A percentile compares a stretch with the other conserved stretches of the same genome.
Evolutionary conservation across 35 echinoderm and acorn worm genomes (phyloP).

Genomic region (Eucidaris tribuloides): DNA sequence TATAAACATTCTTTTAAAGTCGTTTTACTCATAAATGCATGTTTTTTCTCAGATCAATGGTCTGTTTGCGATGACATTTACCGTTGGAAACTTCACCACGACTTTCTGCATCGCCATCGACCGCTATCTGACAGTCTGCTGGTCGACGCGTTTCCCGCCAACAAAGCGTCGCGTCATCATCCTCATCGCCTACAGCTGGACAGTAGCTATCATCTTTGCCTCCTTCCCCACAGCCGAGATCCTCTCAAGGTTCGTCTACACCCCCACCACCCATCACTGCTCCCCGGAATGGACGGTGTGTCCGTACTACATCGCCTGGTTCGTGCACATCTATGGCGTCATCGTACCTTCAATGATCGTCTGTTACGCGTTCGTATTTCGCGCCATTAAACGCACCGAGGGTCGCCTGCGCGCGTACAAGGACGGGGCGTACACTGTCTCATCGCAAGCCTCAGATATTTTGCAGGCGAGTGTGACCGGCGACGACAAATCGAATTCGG

Average conservation of each 20-base stretch:
- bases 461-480: background rate
- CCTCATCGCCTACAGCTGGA: background rate
- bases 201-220: background rate
- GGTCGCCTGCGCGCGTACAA: background rate
- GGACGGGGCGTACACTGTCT: background rate
- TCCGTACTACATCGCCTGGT: background rate
- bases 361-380: background rate
- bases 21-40: no score
- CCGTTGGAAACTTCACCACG: background rate
- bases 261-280: background rate
- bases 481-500: background rate
- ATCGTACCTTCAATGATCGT: background rate
- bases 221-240: background rate
- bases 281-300: background rate
- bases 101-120: constrained; percentile 9
- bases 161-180: background rate
- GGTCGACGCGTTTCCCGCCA: background rate
- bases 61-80: background rate
- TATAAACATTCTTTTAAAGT: no score
- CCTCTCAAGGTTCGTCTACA: background rate
- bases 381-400: background rate
- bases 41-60: constrained; percentile 27
- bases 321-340: background rate
- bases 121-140: background rate
- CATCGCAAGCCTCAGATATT: no score